Conservation (phyloP, 64 coral and sea anemone genomes). For the Montipora foliosa region DNA sequence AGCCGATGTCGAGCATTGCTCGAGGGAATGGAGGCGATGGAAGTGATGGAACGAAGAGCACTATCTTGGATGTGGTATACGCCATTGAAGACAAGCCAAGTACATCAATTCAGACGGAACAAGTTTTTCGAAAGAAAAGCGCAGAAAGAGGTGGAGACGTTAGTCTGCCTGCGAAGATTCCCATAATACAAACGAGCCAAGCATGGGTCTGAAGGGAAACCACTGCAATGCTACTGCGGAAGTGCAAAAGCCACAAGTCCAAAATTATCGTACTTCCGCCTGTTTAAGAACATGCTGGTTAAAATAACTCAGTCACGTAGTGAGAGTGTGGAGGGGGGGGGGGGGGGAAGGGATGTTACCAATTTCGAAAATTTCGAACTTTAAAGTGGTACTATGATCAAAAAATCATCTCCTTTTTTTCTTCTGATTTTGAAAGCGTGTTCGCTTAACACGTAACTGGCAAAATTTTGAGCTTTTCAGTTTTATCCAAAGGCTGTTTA, state of each 20-base stretch:
- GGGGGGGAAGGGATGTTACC: no score
- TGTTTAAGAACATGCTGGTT: no score
- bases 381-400: no score
- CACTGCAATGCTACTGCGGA: background rate
- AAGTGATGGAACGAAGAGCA: background rate
- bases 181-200: background rate
- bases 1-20: slow-evolving; percentile 5
- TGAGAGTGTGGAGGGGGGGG: no score
- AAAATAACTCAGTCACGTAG: no score
- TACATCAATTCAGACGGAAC: background rate
- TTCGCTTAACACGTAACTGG: no score
- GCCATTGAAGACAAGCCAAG: background rate
- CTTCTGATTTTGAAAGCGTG: no score
- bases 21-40: background rate
- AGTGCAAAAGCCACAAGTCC: background rate
- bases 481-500: no score
- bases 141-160: background rate
- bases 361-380: no score
- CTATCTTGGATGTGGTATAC: background rate
- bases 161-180: background rate
- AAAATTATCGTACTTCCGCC: background rate
- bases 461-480: no score
- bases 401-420: no score
- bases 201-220: background rate
- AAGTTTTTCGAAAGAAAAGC: background rate